Conservation (phyloP, 1,140 invertebrate genomes). For the Aphidius gifuensis region DNA sequence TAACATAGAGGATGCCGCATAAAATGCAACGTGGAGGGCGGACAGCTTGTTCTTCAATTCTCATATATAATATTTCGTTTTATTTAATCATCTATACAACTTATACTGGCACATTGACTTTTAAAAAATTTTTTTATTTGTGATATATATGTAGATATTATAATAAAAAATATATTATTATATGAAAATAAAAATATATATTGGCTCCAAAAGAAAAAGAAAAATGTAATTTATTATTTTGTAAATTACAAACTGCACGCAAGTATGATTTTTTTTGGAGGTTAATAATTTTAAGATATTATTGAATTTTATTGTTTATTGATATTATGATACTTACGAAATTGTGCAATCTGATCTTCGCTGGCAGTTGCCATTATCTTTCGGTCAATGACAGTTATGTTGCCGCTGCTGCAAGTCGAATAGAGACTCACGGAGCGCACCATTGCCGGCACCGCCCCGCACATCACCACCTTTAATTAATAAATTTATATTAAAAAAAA, state of each 20-base stretch:
- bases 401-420: conserved; percentile 59
- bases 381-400: conserved; percentile 54
- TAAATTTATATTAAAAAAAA: conserved; percentile 12
- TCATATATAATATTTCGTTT: conserved; percentile 4
- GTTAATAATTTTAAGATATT: too few relatives aligned
- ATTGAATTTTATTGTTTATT: background rate
- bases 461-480: conserved; percentile 64
- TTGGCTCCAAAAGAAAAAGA: background rate
- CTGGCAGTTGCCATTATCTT: conserved; percentile 47
- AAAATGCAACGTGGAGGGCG: conserved; percentile 22
- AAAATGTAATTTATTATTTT: conserved; percentile 11
- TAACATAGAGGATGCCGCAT: too few relatives aligned
- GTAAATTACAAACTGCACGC: conserved; percentile 23
- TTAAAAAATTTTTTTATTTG: background rate
- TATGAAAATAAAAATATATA: background rate
- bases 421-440: conserved; percentile 67
- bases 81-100: background rate
- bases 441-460: conserved; percentile 68
- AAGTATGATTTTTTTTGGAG: background rate
- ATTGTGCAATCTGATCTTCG: conserved; percentile 48
- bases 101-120: background rate
- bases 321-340: conserved; percentile 43
- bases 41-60: conserved; percentile 29
- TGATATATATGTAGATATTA: background rate
- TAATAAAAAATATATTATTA: background rate